These are phyloP conservation scores for Poeciliopsis presidionis DNA, from an alignment of 2,797 vertebrate species.

Conservation along the genomic window DNA sequence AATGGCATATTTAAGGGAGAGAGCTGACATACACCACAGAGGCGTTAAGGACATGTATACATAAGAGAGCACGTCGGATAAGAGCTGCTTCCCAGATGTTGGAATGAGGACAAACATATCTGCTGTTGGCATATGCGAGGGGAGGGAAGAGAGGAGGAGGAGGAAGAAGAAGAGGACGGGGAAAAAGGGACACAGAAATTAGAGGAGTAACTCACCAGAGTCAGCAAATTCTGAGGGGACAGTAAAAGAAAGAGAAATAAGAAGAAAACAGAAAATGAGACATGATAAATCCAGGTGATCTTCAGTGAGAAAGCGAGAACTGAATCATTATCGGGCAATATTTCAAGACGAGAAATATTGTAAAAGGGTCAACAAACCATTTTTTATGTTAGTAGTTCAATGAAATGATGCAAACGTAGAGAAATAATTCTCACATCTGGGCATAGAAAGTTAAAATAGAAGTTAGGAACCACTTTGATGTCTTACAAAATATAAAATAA, in stretches of 20 bases:
- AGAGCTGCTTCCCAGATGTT: conserved; percentile 60
- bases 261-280: conserved; percentile 66
- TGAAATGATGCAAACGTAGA: background rate
- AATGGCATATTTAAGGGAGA: conserved; percentile 58
- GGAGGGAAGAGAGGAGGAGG: background rate
- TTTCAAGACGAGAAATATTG: background rate
- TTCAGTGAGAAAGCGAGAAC: conserved; percentile 52
- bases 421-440: conserved; percentile 8
- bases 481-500: background rate
- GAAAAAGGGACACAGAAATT: conserved; percentile 59
- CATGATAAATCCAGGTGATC: conserved; percentile 75
- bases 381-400: no score
- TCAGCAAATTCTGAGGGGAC: conserved; percentile 87
- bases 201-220: conserved; percentile 84
- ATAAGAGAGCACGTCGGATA: conserved; percentile 52
- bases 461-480: background rate
- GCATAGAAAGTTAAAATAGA: conserved; percentile 6
- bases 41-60: conserved; percentile 58
- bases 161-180: background rate
- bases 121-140: conserved; percentile 10
- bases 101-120: conserved; percentile 68
- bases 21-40: conserved; percentile 62
- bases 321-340: conserved; percentile 42
- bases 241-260: conserved; percentile 72
- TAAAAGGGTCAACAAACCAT: background rate